Evolutionary conservation across 2,888 invertebrate species (phyloP).

Genomic region (Tiliacea aurago): DNA sequence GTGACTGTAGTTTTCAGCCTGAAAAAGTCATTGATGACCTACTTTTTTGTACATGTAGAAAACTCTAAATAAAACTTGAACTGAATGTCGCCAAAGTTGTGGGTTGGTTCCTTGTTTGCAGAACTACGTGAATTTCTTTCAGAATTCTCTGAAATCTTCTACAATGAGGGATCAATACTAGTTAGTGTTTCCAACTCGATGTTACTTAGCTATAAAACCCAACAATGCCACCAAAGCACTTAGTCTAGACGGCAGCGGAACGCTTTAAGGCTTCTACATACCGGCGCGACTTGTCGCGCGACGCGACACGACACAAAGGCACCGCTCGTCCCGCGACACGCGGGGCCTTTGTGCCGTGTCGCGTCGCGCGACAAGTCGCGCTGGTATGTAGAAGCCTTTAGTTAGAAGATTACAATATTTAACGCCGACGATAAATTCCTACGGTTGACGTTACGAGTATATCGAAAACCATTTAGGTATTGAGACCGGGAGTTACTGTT

Average conservation of each 20-base stretch:
- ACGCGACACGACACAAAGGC: too few relatives aligned
- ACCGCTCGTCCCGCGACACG: too few relatives aligned
- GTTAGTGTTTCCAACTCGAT: not conserved
- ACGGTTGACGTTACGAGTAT: conserved; percentile 37
- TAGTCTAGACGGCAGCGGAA: too few relatives aligned
- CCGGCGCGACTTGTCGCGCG: too few relatives aligned
- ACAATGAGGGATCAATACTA: not conserved
- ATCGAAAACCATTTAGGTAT: conserved; percentile 47
- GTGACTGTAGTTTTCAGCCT: not conserved
- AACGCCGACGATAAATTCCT: conserved; percentile 45
- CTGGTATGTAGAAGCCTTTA: too few relatives aligned
- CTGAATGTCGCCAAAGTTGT: not conserved
- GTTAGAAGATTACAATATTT: conserved; percentile 37
- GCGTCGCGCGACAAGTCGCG: too few relatives aligned
- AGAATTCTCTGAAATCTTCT: not conserved
- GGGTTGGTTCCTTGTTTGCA: not conserved
- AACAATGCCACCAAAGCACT: conserved; percentile 41
- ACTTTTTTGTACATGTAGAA: not conserved
- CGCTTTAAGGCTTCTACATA: too few relatives aligned
- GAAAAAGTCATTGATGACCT: too few relatives aligned
- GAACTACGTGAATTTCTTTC: not conserved
- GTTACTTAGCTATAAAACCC: conserved; percentile 32
- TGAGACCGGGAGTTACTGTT: conserved; percentile 26
- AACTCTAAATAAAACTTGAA: not conserved
- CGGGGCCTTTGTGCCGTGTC: too few relatives aligned